phyloP scores from a whole-genome alignment of 2,797 vertebrate species.

The Acipenser transmontanus region DNA sequence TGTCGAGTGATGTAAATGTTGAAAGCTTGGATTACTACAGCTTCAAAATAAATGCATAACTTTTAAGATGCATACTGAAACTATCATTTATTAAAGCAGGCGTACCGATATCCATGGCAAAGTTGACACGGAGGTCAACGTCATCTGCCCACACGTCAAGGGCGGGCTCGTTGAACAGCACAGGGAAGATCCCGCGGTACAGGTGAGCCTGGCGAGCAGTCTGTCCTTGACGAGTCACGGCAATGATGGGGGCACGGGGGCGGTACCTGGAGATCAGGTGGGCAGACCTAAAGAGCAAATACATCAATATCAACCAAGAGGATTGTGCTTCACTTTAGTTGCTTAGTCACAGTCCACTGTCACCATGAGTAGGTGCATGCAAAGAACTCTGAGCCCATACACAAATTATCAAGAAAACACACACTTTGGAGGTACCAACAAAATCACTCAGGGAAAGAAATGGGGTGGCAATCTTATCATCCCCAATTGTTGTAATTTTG shows the following conservation, averaged over 20 bases:
- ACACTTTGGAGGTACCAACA: too few relatives aligned
- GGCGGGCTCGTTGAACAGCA: constrained; percentile 84
- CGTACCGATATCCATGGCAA: constrained; percentile 87
- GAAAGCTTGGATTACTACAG: too few relatives aligned
- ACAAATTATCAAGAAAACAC: too few relatives aligned
- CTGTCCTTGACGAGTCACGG: constrained; percentile 84
- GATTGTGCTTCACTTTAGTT: too few relatives aligned
- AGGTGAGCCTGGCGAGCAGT: constrained; percentile 87
- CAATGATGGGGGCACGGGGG: constrained; percentile 89
- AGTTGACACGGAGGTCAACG: constrained; percentile 84
- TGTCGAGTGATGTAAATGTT: too few relatives aligned
- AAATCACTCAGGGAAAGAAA: too few relatives aligned
- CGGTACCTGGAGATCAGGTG: constrained; percentile 89
- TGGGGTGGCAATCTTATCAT: too few relatives aligned
- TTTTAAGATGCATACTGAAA: background rate
- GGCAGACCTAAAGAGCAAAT: constrained; percentile 69
- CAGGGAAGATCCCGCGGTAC: constrained; percentile 85
- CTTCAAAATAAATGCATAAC: background rate
- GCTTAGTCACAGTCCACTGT: too few relatives aligned
- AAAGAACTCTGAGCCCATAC: too few relatives aligned
- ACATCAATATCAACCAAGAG: too few relatives aligned
- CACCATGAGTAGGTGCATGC: background rate
- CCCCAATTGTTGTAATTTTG: too few relatives aligned
- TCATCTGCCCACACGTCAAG: constrained; percentile 90
- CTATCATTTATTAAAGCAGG: constrained; percentile 13